phyloP scores from a whole-genome alignment of 1,140 invertebrate genomes.

The Acromyrmex heyeri region DNA sequence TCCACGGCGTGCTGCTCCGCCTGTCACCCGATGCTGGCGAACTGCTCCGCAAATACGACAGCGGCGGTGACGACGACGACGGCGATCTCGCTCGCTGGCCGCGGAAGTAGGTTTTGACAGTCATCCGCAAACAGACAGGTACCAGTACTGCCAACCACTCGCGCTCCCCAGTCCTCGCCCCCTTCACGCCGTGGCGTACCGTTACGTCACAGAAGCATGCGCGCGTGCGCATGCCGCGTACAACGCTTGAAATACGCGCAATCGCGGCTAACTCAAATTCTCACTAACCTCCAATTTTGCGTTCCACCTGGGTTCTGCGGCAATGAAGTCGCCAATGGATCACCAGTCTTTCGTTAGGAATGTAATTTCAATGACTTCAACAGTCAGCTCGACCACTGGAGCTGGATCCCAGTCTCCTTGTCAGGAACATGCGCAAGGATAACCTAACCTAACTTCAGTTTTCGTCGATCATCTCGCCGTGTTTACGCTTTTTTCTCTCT shows the following conservation, averaged over 20 bases:
- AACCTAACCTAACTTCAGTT: conserved; percentile 2
- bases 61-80: conserved; percentile 14
- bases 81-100: conserved; percentile 40
- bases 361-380: background rate
- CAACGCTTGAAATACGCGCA: background rate
- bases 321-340: background rate
- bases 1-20: conserved; percentile 11
- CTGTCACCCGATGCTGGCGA: conserved; percentile 11
- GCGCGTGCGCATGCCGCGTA: too few relatives aligned
- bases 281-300: background rate
- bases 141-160: conserved; percentile 68
- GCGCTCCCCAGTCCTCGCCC: background rate
- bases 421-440: background rate
- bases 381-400: background rate
- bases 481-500: background rate
- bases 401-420: background rate
- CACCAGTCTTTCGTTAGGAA: background rate
- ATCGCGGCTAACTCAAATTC: conserved; percentile 18
- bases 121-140: conserved; percentile 81
- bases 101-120: conserved; percentile 83
- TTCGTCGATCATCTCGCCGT: background rate
- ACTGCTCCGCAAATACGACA: conserved; percentile 18
- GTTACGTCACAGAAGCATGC: conserved; percentile 64
- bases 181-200: background rate
- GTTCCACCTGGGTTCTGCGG: background rate